Evolutionary conservation across 2,797 vertebrate species (phyloP).

Genomic region (Mormyrus hasselquistii): DNA sequence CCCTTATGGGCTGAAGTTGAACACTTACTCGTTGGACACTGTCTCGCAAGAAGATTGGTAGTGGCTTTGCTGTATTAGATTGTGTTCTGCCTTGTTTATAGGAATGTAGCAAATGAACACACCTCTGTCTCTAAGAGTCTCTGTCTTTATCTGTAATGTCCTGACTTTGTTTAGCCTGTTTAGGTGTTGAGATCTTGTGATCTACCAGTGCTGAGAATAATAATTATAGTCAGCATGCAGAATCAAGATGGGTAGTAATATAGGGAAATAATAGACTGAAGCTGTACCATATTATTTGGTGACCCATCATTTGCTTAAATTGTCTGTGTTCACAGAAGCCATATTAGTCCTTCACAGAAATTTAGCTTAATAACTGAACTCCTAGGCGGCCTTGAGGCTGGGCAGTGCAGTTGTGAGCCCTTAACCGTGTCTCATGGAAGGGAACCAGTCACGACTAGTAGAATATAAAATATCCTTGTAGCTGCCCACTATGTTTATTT

Average conservation of each 20-base stretch:
- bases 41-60: neutral
- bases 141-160: neutral
- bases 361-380: conserved; percentile 16
- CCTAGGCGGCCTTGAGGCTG: neutral
- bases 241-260: neutral
- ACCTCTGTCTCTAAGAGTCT: neutral
- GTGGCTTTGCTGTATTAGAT: neutral
- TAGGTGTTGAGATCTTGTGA: neutral
- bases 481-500: neutral
- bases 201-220: neutral
- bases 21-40: neutral
- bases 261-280: neutral
- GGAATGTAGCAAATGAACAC: neutral
- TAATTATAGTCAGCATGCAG: neutral
- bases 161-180: neutral
- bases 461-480: neutral
- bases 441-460: neutral
- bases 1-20: neutral
- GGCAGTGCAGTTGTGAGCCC: neutral
- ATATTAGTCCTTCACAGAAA: neutral
- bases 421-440: conserved; percentile 1
- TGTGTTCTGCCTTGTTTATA: neutral
- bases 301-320: conserved; percentile 10
- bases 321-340: conserved; percentile 6
- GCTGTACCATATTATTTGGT: neutral